phyloP scores from a whole-genome alignment of 37 sponge, comb jelly and placozoan species.

The Corticium candelabrum region DNA sequence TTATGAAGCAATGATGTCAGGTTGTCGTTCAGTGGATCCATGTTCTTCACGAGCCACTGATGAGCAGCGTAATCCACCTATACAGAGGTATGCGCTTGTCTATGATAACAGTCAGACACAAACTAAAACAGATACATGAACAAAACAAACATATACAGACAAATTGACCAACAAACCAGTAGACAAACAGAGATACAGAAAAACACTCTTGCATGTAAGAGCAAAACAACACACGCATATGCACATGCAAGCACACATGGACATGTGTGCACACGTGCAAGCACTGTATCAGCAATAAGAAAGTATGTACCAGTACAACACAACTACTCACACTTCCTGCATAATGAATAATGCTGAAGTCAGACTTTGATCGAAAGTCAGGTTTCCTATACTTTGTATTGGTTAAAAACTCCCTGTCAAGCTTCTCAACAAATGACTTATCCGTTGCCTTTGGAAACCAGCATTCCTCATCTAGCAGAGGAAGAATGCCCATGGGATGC shows the following conservation, averaged over 20 bases:
- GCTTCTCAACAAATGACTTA: constrained; percentile 82
- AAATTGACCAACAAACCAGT: neutral
- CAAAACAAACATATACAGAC: neutral
- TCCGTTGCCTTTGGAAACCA: constrained; percentile 99
- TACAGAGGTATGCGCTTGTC: neutral
- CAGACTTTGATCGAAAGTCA: constrained; percentile 88
- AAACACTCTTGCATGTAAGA: neutral
- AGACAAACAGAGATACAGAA: neutral
- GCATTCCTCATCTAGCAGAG: constrained; percentile 96
- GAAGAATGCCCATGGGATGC: constrained; percentile 90
- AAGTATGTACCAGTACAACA: too few relatives aligned
- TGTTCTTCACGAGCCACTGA: constrained; percentile 97
- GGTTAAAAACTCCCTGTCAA: constrained; percentile 61
- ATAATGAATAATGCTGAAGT: constrained; percentile 91
- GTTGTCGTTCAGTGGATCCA: constrained; percentile 99
- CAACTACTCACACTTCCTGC: constrained; percentile 84
- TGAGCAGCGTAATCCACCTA: constrained; percentile 89
- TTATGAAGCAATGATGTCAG: constrained; percentile 64
- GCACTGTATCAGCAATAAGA: too few relatives aligned
- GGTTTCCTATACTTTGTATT: constrained; percentile 75
- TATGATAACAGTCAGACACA: too few relatives aligned
- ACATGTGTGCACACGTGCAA: too few relatives aligned
- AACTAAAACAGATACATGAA: too few relatives aligned
- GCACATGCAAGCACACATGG: too few relatives aligned
- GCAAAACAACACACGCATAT: neutral